Evolutionary conservation across 2,113 vertebrate species (phyloP).

Genomic region (Hippocampus barbouri): DNA sequence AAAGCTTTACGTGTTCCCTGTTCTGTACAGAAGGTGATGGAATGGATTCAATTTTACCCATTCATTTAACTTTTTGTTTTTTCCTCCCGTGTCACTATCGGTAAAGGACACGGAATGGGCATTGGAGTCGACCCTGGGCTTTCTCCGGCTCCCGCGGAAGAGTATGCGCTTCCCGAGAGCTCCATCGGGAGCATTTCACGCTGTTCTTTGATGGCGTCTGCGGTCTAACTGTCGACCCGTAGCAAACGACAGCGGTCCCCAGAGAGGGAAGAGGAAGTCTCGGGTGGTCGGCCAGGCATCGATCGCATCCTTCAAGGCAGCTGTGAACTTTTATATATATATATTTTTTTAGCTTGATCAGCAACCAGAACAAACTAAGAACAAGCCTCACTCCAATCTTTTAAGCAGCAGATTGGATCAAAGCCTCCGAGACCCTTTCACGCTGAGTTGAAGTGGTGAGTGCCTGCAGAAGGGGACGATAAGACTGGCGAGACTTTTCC

Average conservation of each 20-base stretch:
- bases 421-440: constrained; percentile 15
- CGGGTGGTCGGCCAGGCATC: constrained; percentile 9
- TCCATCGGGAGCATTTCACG: neutral
- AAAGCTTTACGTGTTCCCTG: no score
- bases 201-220: constrained; percentile 7
- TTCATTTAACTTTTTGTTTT: neutral
- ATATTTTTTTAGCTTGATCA: constrained; percentile 35
- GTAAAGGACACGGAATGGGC: no score
- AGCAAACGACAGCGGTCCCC: constrained; percentile 12
- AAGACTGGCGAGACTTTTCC: neutral
- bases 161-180: neutral
- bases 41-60: neutral
- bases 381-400: constrained; percentile 23
- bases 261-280: constrained; percentile 14
- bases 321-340: constrained; percentile 12
- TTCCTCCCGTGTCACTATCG: no score
- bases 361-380: constrained; percentile 34
- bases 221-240: constrained; percentile 17
- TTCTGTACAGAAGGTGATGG: no score
- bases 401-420: constrained; percentile 41
- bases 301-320: neutral
- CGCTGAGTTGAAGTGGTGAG: no score
- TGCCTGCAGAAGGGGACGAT: neutral
- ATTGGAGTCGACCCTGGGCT: no score
- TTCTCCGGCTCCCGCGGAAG: neutral